These are phyloP conservation scores for Tethea ocularis DNA, from an alignment of 2,888 invertebrate genomes.

Conservation along the genomic window DNA sequence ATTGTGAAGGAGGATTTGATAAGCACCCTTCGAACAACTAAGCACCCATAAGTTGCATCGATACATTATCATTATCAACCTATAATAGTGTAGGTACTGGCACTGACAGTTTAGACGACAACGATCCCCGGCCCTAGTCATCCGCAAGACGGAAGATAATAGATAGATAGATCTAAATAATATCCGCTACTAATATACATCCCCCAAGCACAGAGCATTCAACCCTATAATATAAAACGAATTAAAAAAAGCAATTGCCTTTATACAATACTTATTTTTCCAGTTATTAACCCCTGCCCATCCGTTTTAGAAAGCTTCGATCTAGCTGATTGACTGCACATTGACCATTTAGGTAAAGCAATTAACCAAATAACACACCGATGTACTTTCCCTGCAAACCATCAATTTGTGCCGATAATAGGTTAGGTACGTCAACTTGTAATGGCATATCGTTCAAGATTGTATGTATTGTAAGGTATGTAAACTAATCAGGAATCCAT, in stretches of 20 bases:
- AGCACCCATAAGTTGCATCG: too few relatives aligned
- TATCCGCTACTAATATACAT: not conserved
- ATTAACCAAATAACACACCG: constrained; percentile 39
- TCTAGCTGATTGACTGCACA: constrained; percentile 31
- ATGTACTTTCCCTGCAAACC: constrained; percentile 30
- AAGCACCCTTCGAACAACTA: too few relatives aligned
- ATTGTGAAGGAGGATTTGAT: too few relatives aligned
- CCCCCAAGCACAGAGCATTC: not conserved
- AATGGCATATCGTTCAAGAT: not conserved
- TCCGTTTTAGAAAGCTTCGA: constrained; percentile 33
- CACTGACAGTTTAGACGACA: too few relatives aligned
- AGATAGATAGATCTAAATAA: too few relatives aligned
- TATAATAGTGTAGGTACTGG: too few relatives aligned
- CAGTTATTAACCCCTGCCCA: constrained; percentile 13
- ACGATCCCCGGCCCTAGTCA: too few relatives aligned
- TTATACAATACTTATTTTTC: not conserved
- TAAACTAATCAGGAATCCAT: not conserved
- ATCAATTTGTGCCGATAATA: constrained; percentile 16
- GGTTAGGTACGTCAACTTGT: constrained; percentile 6
- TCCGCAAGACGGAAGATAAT: too few relatives aligned
- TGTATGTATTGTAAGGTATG: not conserved
- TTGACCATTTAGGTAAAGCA: constrained; percentile 34
- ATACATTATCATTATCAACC: too few relatives aligned
- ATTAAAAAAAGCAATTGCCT: not conserved
- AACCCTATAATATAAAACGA: not conserved